Base-by-base conservation (phyloP, 2,113 vertebrate genomes). In the Emberiza fucata region DNA sequence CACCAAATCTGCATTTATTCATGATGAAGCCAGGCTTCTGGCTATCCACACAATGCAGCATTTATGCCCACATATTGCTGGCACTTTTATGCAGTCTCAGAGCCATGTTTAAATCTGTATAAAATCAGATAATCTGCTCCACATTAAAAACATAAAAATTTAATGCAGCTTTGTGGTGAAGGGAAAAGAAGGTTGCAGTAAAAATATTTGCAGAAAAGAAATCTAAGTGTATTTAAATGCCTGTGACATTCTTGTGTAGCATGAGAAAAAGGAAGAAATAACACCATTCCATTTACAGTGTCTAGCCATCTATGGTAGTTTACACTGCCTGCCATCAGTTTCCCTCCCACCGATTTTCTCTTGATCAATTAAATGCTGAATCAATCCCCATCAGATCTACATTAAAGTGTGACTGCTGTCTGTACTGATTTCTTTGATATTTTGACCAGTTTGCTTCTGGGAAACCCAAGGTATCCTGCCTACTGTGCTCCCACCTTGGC, bases 121-220 rank as follows among this genome's bases (percentile, higher is more conserved):
- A 68, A 95, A 96, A 91, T 75, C 95, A 91, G 86, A 78, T 91
- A 66, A 93, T 94, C 76, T 5, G 1, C 44, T 91, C 56, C 48
- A 65, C 69, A 60, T 16, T 21, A 54, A 94, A 77, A 77, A 9
- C 35, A 48, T 1, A 57, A 56, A 84, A 84, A 83, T 7, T 71
- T 27, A 29, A 86, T 44, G 64, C 42, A 79, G 59, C 19, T 65
- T 33, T 11, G 35, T 35, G 29, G 19, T 44, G 47, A 48, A 81
- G n/a, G 51, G 19, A 56, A 95, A 88, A 63, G 24, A 73, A 88
- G 12, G 16, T 1, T 87, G 29, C 13, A 71, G 42, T 17, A 16
- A 65, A 76, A 80, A 77, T 88, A 54, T 6, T 2, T 77, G 50
- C 31, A 59, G 45, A 39, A 83, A 81, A 92, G 14, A 81, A 79